A percentile compares a stretch with the other conserved stretches of the same genome.
Evolutionary conservation across 92 coral and sea anemone species (phyloP).

Genomic region (Phenganax marumi): DNA sequence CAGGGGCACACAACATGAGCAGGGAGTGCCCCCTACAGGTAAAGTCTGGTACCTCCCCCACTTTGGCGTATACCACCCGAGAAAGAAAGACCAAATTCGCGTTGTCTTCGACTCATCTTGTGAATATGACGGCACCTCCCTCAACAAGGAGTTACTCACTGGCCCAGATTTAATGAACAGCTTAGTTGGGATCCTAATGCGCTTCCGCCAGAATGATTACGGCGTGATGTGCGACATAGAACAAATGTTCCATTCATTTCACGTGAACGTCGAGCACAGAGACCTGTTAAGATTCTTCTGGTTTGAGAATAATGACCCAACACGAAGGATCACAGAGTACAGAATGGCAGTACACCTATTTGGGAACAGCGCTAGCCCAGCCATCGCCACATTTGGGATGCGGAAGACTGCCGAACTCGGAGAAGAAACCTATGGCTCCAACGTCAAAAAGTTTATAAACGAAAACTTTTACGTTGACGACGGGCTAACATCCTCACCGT

Average conservation of each 20-base stretch:
- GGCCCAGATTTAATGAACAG: slow-evolving; percentile 53
- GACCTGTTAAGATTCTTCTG: slow-evolving; percentile 25
- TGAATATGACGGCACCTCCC: slow-evolving; percentile 30
- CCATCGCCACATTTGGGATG: slow-evolving; percentile 30
- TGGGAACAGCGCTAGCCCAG: slow-evolving; percentile 48
- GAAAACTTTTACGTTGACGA: slow-evolving; percentile 44
- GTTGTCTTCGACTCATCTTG: slow-evolving; percentile 33
- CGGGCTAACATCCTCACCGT: slow-evolving; percentile 29
- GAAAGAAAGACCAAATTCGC: not conserved
- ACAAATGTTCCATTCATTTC: slow-evolving; percentile 41
- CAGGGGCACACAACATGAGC: not conserved
- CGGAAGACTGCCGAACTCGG: slow-evolving; percentile 34
- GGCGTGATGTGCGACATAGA: slow-evolving; percentile 43
- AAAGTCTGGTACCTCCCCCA: slow-evolving; percentile 16
- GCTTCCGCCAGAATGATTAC: slow-evolving; percentile 18
- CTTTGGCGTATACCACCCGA: slow-evolving; percentile 39
- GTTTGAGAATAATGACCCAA: slow-evolving; percentile 20
- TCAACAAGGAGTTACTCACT: slow-evolving; percentile 32
- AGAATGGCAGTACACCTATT: slow-evolving; percentile 23
- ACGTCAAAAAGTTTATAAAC: slow-evolving; percentile 27
- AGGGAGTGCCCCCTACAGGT: slow-evolving; percentile 5
- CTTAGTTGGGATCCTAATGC: slow-evolving; percentile 27
- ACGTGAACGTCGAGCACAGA: slow-evolving; percentile 4
- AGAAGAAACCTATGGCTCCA: slow-evolving; percentile 25
- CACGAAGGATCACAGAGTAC: slow-evolving; percentile 8